Conservation (phyloP, 2,797 vertebrate species). For the Spea hammondii region DNA sequence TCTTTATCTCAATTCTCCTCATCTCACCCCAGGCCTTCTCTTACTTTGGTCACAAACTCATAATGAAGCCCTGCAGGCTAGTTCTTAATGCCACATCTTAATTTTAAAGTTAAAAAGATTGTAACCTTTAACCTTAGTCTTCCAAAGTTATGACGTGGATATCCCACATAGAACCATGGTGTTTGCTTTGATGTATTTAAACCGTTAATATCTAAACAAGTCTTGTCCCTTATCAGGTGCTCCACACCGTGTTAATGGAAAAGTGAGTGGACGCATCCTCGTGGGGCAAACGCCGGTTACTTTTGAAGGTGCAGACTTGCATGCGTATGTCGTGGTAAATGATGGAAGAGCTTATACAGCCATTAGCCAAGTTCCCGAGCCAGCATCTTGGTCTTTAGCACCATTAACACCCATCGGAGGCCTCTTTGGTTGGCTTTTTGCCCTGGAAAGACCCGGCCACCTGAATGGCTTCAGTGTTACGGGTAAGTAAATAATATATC, state of each 20-base stretch:
- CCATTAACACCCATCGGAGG: constrained; percentile 83
- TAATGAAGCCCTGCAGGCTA: no score
- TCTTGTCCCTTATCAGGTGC: constrained; percentile 70
- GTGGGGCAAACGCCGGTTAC: constrained; percentile 73
- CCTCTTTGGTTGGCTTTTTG: constrained; percentile 93
- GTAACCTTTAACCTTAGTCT: no score
- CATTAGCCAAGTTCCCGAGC: constrained; percentile 85
- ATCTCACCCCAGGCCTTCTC: no score
- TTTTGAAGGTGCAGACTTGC: constrained; percentile 80
- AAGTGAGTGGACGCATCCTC: constrained; percentile 79
- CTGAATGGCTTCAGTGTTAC: constrained; percentile 87
- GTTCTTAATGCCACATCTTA: no score
- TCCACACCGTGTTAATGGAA: constrained; percentile 90
- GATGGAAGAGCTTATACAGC: constrained; percentile 90
- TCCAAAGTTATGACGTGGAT: no score
- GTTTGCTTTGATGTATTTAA: background rate
- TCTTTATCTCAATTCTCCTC: background rate
- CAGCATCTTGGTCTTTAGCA: constrained; percentile 81
- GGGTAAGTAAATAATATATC: constrained; percentile 67
- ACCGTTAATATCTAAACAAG: background rate
- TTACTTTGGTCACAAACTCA: no score
- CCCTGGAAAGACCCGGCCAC: constrained; percentile 83
- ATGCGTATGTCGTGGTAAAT: constrained; percentile 88
- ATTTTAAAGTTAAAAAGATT: no score
- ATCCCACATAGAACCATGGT: no score